Base-by-base conservation (phyloP, 2,113 vertebrate species). In the Oncorhynchus keta region DNA sequence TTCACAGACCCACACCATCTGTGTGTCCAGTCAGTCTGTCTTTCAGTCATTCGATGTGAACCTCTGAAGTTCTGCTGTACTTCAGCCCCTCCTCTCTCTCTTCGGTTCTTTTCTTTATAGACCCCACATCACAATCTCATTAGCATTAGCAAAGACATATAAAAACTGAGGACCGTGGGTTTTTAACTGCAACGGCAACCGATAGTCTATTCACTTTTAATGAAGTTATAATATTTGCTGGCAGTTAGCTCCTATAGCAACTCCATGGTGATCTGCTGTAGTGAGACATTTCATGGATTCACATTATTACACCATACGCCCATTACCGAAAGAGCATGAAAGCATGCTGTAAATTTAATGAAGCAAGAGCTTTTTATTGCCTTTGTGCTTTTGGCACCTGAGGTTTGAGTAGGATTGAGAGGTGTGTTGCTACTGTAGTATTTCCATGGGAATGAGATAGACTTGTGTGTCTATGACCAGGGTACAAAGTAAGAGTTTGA, bases 311-410 rank as follows among this genome's bases (percentile, higher is more conserved):
- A 72, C 69, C 72, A 35, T 55, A 62, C 26, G 20, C 72, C 64
- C 32, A 55, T 75, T 65, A 76, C 73, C 66, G 26, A 70, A 57
- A 71, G 12, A 26, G 35, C 30, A 55, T 75, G 71, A 82, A 72
- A 75, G 35, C 5, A 45, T 57, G 5, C 39, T 55, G 65, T 70
- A 73, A 66, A 30, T 66, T 71, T 79, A 74, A 76, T 77, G 78
- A 77, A 77, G 69, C 30, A 20, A 75, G 77, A 68, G 49, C 75
- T 70, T 70, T 83, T 83, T 76, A 62, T 76, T 74, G 75, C 9
- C 45, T 68, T 20, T 24, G 20, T 78, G 70, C 83, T 81, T 79
- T 79, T 74, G 76, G 73, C 81, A 87, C 45, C 73, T 74, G 74
- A 76, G 48, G 59, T 72, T 62, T 74, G 55, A 55, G 12, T 28